Conservation (phyloP, 1,140 invertebrate genomes). For the Musca vetustissima region DNA sequence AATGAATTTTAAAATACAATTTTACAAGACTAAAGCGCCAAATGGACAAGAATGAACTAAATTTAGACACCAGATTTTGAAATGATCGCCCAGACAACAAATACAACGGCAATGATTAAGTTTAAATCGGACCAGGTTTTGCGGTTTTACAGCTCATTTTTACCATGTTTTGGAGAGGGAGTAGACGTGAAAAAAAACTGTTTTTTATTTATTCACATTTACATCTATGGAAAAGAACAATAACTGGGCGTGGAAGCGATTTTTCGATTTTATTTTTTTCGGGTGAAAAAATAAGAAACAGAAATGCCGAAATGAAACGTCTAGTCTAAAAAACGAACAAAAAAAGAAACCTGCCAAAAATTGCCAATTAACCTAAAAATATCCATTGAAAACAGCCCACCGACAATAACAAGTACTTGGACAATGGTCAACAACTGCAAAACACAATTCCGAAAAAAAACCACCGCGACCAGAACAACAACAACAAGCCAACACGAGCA, state of each 20-base stretch:
- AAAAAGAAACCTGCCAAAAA: slow-evolving; percentile 29
- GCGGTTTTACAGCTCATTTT: too few species aligned
- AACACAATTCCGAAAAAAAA: too few species aligned
- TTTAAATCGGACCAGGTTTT: not conserved
- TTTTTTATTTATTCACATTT: slow-evolving; percentile 1
- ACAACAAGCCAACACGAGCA: not conserved
- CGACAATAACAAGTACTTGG: too few species aligned
- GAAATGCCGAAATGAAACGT: not conserved
- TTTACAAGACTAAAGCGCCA: not conserved
- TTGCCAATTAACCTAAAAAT: slow-evolving; percentile 30
- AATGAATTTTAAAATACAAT: slow-evolving; percentile 9
- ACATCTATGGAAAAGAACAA: slow-evolving; percentile 17
- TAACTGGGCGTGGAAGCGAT: slow-evolving; percentile 11
- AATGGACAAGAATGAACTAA: slow-evolving; percentile 9
- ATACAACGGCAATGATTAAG: slow-evolving; percentile 2
- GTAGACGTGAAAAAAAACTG: too few species aligned
- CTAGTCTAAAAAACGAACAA: not conserved
- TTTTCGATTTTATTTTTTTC: not conserved
- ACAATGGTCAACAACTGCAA: too few species aligned
- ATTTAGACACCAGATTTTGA: slow-evolving; percentile 22
- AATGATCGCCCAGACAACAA: slow-evolving; percentile 12
- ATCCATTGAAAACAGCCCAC: slow-evolving; percentile 8
- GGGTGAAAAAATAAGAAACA: not conserved
- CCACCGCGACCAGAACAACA: too few species aligned
- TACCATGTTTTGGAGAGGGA: not conserved